These are phyloP conservation scores for Mythimna albipuncta DNA, from an alignment of 2,888 invertebrate species.

Conservation along the genomic window DNA sequence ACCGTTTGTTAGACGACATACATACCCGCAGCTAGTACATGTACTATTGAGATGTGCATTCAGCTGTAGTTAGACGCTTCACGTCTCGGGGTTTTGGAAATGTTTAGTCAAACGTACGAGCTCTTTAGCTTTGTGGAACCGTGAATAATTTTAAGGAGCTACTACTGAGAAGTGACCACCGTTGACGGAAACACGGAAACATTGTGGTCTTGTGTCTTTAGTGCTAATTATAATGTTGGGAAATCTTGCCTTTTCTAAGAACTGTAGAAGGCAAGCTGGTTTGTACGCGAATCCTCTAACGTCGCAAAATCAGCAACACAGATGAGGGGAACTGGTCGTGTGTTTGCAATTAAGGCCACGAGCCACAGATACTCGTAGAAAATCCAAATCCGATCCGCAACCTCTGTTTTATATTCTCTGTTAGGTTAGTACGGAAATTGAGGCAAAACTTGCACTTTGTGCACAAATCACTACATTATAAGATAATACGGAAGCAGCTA, in stretches of 20 bases:
- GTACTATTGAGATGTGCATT: conserved; percentile 48
- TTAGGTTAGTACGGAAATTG: not conserved
- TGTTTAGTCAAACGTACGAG: conserved; percentile 48
- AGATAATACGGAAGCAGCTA: conserved; percentile 42
- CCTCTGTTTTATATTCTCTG: conserved; percentile 16
- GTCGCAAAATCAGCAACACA: conserved; percentile 46
- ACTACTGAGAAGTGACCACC: conserved; percentile 11
- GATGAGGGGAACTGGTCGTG: conserved; percentile 26
- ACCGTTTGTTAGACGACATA: conserved; percentile 61
- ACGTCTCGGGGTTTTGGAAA: conserved; percentile 51
- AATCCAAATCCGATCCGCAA: conserved; percentile 14
- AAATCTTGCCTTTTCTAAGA: conserved; percentile 37
- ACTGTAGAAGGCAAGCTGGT: conserved; percentile 16
- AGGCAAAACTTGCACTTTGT: conserved; percentile 22
- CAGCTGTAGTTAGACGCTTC: conserved; percentile 52
- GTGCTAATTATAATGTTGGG: conserved; percentile 11
- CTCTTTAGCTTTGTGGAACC: conserved; percentile 34
- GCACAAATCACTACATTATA: conserved; percentile 24
- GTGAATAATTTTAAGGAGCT: conserved; percentile 27
- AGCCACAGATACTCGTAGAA: conserved; percentile 1
- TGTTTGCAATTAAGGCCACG: conserved; percentile 32
- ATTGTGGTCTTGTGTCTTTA: conserved; percentile 12
- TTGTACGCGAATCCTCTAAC: conserved; percentile 35
- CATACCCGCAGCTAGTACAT: conserved; percentile 33
- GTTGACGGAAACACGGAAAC: not conserved